Evolutionary conservation across 2,888 invertebrate species (phyloP).

Genomic region (Drosophila testacea): DNA sequence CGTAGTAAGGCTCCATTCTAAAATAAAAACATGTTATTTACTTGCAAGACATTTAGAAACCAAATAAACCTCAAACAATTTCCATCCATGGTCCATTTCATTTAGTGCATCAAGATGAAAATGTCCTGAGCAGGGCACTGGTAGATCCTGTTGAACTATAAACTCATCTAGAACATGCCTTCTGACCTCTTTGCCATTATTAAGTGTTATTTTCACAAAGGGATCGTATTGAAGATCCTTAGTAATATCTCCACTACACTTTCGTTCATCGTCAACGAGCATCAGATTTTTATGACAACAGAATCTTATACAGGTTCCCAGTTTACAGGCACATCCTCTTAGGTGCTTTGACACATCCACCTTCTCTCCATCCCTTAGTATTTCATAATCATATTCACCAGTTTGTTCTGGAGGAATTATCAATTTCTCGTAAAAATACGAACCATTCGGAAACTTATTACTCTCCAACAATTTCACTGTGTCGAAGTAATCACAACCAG

Average conservation of each 20-base stretch:
- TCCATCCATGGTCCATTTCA: conserved; percentile 32
- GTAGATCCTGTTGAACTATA: conserved; percentile 39
- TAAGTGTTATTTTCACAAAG: conserved; percentile 30
- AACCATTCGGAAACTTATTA: conserved; percentile 52
- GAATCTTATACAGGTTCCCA: conserved; percentile 79
- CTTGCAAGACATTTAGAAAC: not conserved
- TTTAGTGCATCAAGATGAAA: conserved; percentile 18
- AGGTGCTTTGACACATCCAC: conserved; percentile 39
- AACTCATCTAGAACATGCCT: conserved; percentile 36
- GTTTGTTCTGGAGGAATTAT: conserved; percentile 57
- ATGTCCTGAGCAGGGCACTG: conserved; percentile 44
- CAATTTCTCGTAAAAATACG: conserved; percentile 63
- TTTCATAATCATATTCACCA: conserved; percentile 57
- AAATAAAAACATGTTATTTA: not conserved
- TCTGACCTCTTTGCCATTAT: not conserved
- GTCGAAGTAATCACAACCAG: conserved; percentile 66
- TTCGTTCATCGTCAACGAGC: conserved; percentile 6
- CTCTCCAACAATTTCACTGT: conserved; percentile 63
- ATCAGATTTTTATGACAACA: conserved; percentile 59
- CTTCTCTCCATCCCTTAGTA: conserved; percentile 19
- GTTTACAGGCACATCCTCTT: conserved; percentile 73
- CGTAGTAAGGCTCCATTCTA: conserved; percentile 38
- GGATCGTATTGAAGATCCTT: conserved; percentile 18
- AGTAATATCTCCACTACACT: conserved; percentile 17
- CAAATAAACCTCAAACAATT: conserved; percentile 39